phyloP scores from a whole-genome alignment of 1,140 invertebrate genomes.

The Drosophila nigrodunni region DNA sequence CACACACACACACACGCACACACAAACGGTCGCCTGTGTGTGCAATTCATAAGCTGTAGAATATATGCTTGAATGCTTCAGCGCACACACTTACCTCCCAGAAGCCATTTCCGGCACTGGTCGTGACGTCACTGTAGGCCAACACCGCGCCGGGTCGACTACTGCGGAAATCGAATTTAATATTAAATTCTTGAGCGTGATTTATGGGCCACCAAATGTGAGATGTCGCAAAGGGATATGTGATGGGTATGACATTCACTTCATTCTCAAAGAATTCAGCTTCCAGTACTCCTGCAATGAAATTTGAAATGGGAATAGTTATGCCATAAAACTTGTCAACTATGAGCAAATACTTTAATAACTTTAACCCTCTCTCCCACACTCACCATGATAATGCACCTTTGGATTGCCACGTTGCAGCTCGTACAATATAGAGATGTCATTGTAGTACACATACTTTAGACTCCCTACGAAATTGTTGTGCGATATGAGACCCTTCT shows the following conservation, averaged over 20 bases:
- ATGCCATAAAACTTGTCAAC: not conserved
- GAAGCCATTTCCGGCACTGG: conserved; percentile 90
- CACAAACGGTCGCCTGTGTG: conserved; percentile 33
- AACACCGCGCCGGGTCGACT: conserved; percentile 92
- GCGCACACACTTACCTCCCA: conserved; percentile 91
- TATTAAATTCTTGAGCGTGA: conserved; percentile 89
- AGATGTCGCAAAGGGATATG: conserved; percentile 95
- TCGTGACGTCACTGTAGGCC: conserved; percentile 92
- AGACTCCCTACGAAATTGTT: conserved; percentile 94
- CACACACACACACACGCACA: not conserved
- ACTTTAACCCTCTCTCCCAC: not conserved
- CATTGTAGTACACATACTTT: conserved; percentile 96
- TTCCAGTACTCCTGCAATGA: conserved; percentile 88
- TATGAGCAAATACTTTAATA: not conserved
- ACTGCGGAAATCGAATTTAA: conserved; percentile 95
- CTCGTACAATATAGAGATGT: conserved; percentile 95
- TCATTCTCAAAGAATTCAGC: conserved; percentile 93
- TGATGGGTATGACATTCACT: conserved; percentile 95
- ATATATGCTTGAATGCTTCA: conserved; percentile 70
- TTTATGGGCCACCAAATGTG: conserved; percentile 94
- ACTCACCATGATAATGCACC: conserved; percentile 90
- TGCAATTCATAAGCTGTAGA: conserved; percentile 63
- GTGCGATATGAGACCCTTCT: conserved; percentile 89
- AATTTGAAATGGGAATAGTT: conserved; percentile 39
- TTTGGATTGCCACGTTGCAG: conserved; percentile 92